phyloP scores from a whole-genome alignment of 2,113 vertebrate genomes.

The Channa maculata region DNA sequence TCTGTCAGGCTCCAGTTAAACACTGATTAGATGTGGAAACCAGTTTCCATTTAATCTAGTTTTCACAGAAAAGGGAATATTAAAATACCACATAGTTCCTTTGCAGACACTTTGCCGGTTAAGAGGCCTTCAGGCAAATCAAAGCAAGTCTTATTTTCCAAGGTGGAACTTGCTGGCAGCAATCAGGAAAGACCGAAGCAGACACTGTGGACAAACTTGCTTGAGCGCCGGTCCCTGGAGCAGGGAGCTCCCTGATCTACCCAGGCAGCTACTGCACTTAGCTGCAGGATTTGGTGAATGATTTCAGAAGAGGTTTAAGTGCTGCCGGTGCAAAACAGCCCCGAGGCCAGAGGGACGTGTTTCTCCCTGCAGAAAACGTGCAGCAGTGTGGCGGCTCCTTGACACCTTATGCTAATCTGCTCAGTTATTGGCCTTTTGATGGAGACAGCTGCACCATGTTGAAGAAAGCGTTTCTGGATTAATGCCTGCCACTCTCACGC shows the following conservation, averaged over 20 bases:
- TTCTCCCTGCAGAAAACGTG: not conserved
- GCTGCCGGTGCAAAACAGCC: not conserved
- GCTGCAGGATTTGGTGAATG: conserved; percentile 24
- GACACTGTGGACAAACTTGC: conserved; percentile 55
- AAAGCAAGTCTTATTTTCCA: conserved; percentile 47
- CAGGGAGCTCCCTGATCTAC: conserved; percentile 11
- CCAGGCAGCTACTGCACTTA: conserved; percentile 16
- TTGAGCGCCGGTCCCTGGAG: not conserved
- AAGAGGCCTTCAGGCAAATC: conserved; percentile 11
- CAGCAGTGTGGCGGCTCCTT: conserved; percentile 11
- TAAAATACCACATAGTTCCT: no score
- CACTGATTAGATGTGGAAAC: no score
- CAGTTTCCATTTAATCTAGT: no score
- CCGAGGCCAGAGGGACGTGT: not conserved
- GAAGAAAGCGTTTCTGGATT: conserved; percentile 44
- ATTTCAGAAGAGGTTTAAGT: conserved; percentile 6
- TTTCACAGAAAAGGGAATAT: no score
- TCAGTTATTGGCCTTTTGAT: conserved; percentile 53
- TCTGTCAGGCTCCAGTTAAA: conserved; percentile 20
- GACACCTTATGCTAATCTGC: conserved; percentile 58
- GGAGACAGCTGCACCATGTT: conserved; percentile 48
- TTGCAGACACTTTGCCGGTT: no score
- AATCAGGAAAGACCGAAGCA: conserved; percentile 60
- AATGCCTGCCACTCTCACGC: conserved; percentile 22
- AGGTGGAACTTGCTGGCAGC: conserved; percentile 65